A percentile compares a stretch with the other conserved stretches of the same genome.
These are phyloP conservation scores for Rotaria socialis DNA, from an alignment of 2,888 invertebrate genomes.

Conservation along the genomic window DNA sequence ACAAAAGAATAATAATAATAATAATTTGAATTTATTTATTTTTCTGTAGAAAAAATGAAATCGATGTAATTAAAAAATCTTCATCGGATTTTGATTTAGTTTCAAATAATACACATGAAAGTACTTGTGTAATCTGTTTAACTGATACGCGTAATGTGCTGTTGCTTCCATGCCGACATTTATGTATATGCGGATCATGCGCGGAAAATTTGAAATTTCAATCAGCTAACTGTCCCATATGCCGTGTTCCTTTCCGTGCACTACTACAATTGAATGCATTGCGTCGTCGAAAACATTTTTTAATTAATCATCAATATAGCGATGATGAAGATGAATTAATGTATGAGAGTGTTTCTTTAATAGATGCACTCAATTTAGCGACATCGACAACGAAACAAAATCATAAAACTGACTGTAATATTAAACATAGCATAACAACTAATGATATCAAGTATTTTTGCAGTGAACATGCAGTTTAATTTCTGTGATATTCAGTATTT, in stretches of 20 bases:
- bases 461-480: conserved; percentile 2
- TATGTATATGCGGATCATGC: conserved; percentile 92
- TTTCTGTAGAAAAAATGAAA: not conserved
- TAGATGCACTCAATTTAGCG: not conserved
- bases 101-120: conserved; percentile 80
- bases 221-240: conserved; percentile 97
- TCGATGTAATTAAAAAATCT: not conserved
- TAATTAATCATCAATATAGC: not conserved
- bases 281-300: not conserved
- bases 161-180: conserved; percentile 89
- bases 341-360: not conserved
- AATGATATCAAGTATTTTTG: conserved; percentile 9
- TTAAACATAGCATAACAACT: not conserved
- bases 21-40: too few relatives aligned
- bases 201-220: conserved; percentile 75
- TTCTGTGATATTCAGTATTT: not conserved
- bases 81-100: not conserved
- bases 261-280: conserved; percentile 77
- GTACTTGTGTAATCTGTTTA: conserved; percentile 99
- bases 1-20: too few relatives aligned
- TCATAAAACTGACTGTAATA: not conserved
- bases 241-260: conserved; percentile 94
- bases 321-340: not conserved
- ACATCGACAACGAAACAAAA: not conserved
- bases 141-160: conserved; percentile 92